A percentile compares a stretch with the other conserved stretches of the same genome.
Conservation (phyloP, 1,140 invertebrate species). For the Mesaphorura yosii region DNA sequence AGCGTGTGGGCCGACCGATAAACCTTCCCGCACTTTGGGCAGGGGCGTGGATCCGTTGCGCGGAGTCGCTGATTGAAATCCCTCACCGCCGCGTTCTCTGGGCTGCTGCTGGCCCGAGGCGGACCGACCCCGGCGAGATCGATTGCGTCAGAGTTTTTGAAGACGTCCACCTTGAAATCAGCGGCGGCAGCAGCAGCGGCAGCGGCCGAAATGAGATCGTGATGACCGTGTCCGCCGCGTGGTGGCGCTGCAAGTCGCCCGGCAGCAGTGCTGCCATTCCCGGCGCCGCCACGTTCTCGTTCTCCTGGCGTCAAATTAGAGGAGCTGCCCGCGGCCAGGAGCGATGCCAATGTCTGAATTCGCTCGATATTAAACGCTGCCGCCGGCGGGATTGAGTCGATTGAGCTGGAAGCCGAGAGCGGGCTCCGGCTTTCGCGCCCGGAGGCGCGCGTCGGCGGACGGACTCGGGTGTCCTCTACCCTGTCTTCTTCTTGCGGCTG, state of each 20-base stretch:
- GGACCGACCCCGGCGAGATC: conserved; percentile 1
- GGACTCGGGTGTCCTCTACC: conserved; percentile 7
- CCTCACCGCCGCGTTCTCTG: not conserved
- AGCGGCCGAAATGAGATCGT: not conserved
- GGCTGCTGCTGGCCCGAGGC: conserved; percentile 32
- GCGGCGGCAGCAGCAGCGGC: not conserved
- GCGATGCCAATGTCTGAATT: too few species aligned
- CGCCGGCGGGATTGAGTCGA: not conserved
- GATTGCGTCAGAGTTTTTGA: not conserved
- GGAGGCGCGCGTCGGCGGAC: not conserved
- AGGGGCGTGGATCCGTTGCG: conserved; percentile 78
- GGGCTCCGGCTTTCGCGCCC: not conserved
- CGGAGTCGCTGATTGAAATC: too few species aligned
- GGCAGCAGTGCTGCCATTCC: too few species aligned
- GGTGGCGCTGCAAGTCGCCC: too few species aligned
- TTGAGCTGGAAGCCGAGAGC: not conserved
- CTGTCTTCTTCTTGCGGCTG: conserved; percentile 52
- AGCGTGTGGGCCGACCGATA: conserved; percentile 80
- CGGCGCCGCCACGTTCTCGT: too few species aligned
- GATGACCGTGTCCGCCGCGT: not conserved
- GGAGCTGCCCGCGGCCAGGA: too few species aligned
- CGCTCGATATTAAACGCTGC: too few species aligned
- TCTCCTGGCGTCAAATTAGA: too few species aligned
- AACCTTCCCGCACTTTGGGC: conserved; percentile 84
- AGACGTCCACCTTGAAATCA: not conserved